Percentiles rank a stretch among this genome's conserved stretches.
Evolutionary conservation across 2,113 vertebrate genomes (phyloP).

Genomic region (Myxocyprinus asiaticus): DNA sequence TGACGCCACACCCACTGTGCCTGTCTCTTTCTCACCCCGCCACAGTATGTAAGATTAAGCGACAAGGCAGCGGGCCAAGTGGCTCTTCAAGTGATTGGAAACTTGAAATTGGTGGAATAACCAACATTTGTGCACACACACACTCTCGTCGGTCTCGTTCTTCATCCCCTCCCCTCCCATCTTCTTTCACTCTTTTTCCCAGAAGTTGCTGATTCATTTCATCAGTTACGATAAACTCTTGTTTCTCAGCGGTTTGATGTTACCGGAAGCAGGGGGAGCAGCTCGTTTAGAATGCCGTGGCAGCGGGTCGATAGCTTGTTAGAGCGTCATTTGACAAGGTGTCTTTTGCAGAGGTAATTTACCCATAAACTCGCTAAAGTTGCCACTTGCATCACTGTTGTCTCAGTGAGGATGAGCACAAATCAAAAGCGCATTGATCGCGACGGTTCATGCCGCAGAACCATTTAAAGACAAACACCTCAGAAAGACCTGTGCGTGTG

Average conservation of each 20-base stretch:
- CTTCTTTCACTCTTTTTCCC: background rate
- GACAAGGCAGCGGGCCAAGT: too few species aligned
- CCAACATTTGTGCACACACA: background rate
- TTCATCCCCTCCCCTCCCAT: background rate
- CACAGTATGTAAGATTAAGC: too few species aligned
- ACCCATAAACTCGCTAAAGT: slow-evolving; percentile 1
- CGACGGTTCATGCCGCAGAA: background rate
- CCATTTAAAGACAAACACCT: slow-evolving; percentile 22
- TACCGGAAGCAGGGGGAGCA: slow-evolving; percentile 5
- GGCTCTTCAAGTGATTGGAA: background rate
- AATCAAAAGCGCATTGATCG: slow-evolving; percentile 23
- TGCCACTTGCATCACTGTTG: background rate
- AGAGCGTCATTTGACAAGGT: slow-evolving; percentile 6
- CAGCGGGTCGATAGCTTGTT: slow-evolving; percentile 28
- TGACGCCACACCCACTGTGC: too few species aligned
- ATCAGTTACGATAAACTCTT: slow-evolving; percentile 9
- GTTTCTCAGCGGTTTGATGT: slow-evolving; percentile 7
- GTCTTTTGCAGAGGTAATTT: slow-evolving; percentile 1
- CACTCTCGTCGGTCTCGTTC: background rate
- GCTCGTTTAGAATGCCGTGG: background rate
- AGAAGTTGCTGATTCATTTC: slow-evolving; percentile 21
- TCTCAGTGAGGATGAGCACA: background rate
- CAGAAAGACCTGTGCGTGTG: background rate
- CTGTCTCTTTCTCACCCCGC: too few species aligned
- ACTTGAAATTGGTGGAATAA: background rate